Evolutionary conservation across 2,113 vertebrate genomes (phyloP).

Genomic region (Meriones unguiculatus): DNA sequence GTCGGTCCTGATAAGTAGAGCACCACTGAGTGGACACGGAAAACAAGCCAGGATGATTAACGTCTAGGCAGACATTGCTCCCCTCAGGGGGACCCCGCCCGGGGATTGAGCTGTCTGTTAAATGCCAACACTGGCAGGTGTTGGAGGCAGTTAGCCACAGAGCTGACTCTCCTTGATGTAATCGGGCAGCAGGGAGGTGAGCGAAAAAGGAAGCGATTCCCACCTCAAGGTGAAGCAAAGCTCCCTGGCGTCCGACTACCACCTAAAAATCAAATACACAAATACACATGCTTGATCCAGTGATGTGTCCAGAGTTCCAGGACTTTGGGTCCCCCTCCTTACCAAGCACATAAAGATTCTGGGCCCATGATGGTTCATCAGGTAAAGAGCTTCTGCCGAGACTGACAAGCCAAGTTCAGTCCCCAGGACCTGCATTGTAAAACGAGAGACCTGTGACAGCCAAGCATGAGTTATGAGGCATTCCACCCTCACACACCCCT

Average conservation of each 20-base stretch:
- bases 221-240: not conserved
- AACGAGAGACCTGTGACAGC: too few relatives aligned
- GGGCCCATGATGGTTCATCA: not conserved
- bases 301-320: not conserved
- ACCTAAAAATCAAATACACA: not conserved
- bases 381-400: not conserved
- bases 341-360: not conserved
- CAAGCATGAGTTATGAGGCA: not conserved
- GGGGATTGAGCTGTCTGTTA: not conserved
- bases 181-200: not conserved
- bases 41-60: not conserved
- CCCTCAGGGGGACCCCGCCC: not conserved
- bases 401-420: too few relatives aligned
- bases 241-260: fast-evolving
- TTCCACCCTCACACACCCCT: not conserved
- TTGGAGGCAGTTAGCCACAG: not conserved
- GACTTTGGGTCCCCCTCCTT: not conserved
- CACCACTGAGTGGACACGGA: not conserved
- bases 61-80: not conserved
- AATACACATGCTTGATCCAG: not conserved
- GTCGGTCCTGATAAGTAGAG: not conserved
- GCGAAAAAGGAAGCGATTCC: not conserved
- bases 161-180: not conserved
- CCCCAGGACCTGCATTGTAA: not conserved
- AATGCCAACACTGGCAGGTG: not conserved